Conservation (phyloP, 2,113 vertebrate genomes). For the Jaculus jaculus region DNA sequence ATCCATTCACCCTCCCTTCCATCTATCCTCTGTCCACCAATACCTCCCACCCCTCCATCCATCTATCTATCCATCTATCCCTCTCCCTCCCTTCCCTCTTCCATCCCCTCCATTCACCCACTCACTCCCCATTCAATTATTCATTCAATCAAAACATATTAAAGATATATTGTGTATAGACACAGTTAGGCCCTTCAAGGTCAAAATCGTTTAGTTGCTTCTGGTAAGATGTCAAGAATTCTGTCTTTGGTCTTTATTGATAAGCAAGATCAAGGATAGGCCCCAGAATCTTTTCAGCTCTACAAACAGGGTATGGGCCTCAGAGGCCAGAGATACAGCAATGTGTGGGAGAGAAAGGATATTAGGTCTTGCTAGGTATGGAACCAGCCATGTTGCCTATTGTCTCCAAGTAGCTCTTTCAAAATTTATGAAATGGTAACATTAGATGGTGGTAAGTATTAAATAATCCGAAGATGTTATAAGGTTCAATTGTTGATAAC, state of each 20-base stretch:
- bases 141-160: not conserved
- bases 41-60: not conserved
- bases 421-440: not conserved
- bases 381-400: not conserved
- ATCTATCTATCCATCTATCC: not conserved
- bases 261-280: not conserved
- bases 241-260: not conserved
- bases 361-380: not conserved
- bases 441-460: not conserved
- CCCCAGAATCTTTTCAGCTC: not conserved
- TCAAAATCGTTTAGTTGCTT: not conserved
- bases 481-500: not conserved
- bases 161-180: not conserved
- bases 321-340: not conserved
- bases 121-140: not conserved
- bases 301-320: not conserved
- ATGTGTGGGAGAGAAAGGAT: not conserved
- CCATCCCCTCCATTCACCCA: too few species aligned
- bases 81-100: not conserved
- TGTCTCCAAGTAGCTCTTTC: not conserved
- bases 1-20: too few species aligned
- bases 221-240: not conserved
- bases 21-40: not conserved
- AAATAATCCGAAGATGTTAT: not conserved
- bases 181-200: not conserved